Evolutionary conservation across 1,140 invertebrate species (phyloP).

Genomic region (Lepidurus apus): DNA sequence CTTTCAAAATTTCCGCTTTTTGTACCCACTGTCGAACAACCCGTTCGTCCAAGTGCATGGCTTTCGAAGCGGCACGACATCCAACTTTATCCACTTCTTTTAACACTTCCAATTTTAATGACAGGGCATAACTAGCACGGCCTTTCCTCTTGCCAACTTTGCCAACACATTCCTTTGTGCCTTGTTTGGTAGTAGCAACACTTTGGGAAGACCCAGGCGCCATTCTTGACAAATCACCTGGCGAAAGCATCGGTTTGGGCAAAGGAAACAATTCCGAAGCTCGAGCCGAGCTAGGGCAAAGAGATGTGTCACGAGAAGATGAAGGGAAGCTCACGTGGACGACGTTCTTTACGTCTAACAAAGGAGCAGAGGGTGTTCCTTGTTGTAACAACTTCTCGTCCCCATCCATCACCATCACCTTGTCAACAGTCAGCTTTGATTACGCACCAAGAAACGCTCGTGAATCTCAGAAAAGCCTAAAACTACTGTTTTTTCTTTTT

Average conservation of each 20-base stretch:
- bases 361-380: neutral
- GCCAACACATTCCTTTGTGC: neutral
- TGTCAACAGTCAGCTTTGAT: neutral
- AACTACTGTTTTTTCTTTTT: too few species aligned
- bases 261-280: neutral
- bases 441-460: neutral
- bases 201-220: neutral
- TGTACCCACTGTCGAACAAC: constrained; percentile 25
- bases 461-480: neutral
- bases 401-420: constrained; percentile 13
- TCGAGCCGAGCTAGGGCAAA: neutral
- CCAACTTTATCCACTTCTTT: constrained; percentile 28
- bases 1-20: constrained; percentile 22
- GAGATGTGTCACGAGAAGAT: neutral
- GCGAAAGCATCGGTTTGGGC: neutral
- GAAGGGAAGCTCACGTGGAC: neutral
- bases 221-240: neutral
- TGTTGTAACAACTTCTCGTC: neutral
- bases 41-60: constrained; percentile 28
- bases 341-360: neutral
- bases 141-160: constrained; percentile 13
- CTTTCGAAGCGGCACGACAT: constrained; percentile 14
- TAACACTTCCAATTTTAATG: constrained; percentile 27
- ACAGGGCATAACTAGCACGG: constrained; percentile 24
- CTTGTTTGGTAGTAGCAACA: neutral